These are phyloP conservation scores for Heterohyrax brucei DNA, from an alignment of 2,797 vertebrate species.

Conservation along the genomic window DNA sequence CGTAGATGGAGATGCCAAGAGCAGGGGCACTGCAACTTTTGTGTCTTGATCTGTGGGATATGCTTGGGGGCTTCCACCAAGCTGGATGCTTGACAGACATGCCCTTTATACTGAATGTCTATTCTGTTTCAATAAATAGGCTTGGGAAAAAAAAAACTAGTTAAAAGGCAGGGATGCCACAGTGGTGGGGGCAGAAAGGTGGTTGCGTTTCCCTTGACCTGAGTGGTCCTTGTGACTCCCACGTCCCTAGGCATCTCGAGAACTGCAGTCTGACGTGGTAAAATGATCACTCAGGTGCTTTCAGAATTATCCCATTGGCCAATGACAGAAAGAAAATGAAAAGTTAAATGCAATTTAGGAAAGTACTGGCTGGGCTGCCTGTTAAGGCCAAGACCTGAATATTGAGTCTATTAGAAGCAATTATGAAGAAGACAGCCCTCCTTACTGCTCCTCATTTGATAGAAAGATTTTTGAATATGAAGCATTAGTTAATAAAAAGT, in stretches of 20 bases:
- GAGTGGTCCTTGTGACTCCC: background rate
- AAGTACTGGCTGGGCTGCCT: constrained; percentile 63
- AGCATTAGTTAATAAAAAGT: constrained; percentile 88
- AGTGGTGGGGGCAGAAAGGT: background rate
- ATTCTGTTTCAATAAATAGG: background rate
- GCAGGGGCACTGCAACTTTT: background rate
- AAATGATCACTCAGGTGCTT: constrained; percentile 45
- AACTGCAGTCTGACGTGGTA: background rate
- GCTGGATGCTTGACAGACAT: background rate
- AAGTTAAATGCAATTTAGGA: constrained; percentile 82
- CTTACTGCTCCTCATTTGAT: constrained; percentile 87
- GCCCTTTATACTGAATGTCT: too few species aligned
- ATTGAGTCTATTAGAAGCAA: constrained; percentile 86
- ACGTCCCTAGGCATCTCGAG: background rate
- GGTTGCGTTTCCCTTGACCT: accelerated
- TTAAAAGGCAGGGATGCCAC: background rate
- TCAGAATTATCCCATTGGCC: constrained; percentile 61
- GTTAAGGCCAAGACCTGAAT: constrained; percentile 79
- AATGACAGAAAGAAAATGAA: constrained; percentile 78
- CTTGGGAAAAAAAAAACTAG: background rate
- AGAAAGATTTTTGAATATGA: constrained; percentile 86
- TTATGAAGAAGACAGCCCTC: constrained; percentile 82
- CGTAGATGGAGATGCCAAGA: background rate
- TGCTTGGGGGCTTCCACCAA: accelerated
- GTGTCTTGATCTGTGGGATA: background rate